A percentile compares a stretch with the other conserved stretches of the same genome.
Conservation (phyloP, 2,113 vertebrate genomes). For the Callionymus lyra region DNA sequence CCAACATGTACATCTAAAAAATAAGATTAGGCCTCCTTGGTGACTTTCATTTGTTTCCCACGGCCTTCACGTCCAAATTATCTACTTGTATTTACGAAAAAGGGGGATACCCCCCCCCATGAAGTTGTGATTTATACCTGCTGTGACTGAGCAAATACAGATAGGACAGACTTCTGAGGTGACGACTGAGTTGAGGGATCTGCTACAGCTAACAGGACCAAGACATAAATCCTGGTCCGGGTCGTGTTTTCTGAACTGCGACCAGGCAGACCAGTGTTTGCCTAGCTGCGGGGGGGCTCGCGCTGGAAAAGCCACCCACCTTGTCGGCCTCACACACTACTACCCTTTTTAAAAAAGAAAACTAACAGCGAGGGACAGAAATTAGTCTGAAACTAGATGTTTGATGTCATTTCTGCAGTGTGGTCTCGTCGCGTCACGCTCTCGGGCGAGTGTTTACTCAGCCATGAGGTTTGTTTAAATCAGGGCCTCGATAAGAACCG, state of each 20-base stretch:
- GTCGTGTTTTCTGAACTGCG: conserved; percentile 39
- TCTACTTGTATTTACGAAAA: conserved; percentile 58
- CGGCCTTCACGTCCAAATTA: no score
- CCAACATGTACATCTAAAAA: no score
- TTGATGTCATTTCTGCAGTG: conserved; percentile 28
- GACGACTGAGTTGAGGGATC: no score
- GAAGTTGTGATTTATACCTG: conserved; percentile 68
- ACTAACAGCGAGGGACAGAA: conserved; percentile 17
- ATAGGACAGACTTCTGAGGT: conserved; percentile 41
- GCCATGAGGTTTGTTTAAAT: conserved; percentile 17
- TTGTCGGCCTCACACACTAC: conserved; percentile 39
- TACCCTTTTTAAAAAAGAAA: conserved; percentile 27
- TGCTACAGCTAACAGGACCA: no score
- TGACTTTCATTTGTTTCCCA: no score
- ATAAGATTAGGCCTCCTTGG: no score
- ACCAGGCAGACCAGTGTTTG: conserved; percentile 56
- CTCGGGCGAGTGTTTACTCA: conserved; percentile 18
- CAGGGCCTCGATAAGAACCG: conserved; percentile 24
- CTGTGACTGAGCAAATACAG: conserved; percentile 45
- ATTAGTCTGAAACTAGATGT: conserved; percentile 14
- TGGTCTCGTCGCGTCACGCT: conserved; percentile 24
- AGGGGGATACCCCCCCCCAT: conserved; percentile 28
- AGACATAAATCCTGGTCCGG: no score
- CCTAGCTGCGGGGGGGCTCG: conserved; percentile 57
- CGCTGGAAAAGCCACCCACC: conserved; percentile 70